These are phyloP conservation scores for Geotrupes spiniger DNA, from an alignment of 2,888 invertebrate species.

Conservation along the genomic window DNA sequence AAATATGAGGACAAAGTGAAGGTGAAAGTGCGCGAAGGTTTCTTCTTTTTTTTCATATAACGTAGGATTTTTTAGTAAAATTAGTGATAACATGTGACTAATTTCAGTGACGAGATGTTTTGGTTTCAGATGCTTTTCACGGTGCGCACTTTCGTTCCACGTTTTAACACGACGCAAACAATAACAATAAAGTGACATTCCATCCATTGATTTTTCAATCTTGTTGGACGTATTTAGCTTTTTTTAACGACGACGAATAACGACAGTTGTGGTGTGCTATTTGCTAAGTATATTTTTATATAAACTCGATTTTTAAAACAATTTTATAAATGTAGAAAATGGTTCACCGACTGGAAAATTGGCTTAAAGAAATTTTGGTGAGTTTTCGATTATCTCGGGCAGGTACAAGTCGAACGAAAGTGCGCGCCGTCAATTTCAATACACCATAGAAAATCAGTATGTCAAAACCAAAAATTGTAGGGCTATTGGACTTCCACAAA, in stretches of 20 bases:
- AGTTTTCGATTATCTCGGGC: conserved; percentile 2
- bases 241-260: neutral
- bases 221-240: no score
- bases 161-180: conserved; percentile 15
- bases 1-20: conserved; percentile 39
- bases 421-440: conserved; percentile 29
- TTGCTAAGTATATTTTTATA: conserved; percentile 49
- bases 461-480: conserved; percentile 48
- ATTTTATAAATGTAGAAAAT: conserved; percentile 44
- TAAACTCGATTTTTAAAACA: conserved; percentile 36
- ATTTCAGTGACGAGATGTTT: conserved; percentile 41
- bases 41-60: conserved; percentile 31
- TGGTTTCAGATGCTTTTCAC: conserved; percentile 16
- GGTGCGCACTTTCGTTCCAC: conserved; percentile 30
- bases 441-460: conserved; percentile 46
- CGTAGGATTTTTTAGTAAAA: conserved; percentile 35
- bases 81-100: conserved; percentile 48
- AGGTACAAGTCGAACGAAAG: conserved; percentile 23
- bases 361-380: no score
- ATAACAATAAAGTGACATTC: conserved; percentile 31
- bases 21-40: conserved; percentile 48
- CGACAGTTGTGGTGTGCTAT: conserved; percentile 44
- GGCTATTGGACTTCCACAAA: conserved; percentile 54
- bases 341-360: conserved; percentile 38
- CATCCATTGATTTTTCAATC: conserved; percentile 19